Base-by-base conservation (phyloP, 2,888 invertebrate species). In the Mystacides longicornis region DNA sequence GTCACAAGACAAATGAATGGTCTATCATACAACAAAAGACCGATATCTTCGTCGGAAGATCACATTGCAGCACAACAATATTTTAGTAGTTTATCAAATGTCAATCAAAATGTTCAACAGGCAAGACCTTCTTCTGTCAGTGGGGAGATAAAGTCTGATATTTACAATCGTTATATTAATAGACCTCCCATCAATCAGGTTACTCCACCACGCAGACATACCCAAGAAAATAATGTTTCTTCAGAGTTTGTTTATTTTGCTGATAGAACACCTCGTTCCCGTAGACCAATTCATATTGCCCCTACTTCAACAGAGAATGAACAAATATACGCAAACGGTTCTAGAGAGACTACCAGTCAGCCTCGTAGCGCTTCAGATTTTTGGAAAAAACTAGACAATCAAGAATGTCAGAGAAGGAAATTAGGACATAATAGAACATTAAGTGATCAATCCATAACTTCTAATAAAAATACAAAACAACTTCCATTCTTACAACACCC, bases 211-310 rank as follows among this genome's bases (percentile, higher is more conserved):
- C 49, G 54, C 60, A 63, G 72, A 65, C 70, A 77, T 51, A 74
- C 75, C 62, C 70, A 74, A 58, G 70, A 71, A 43, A 73, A 72
- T 63, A 61, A 67, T 58, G 14, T 37, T 3, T 70, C 68, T 64
- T 68, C 78, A 51, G 81, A 81, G 60, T 83, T 79, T 64, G 77
- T 84, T 59, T 87, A 87, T 65, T 79, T 84, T 55, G 82, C 86
- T 2, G 87, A 87, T 69, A 82, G 84, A 62, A 82, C 81, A 58
- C 87, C 87, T 0, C 75, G 87, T 64, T 87, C 87, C 57, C 72
- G 87, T 45, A 81, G 83, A 65, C 87, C 87, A 27, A 85, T 88
- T 63, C 82, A 85, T 64, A 80, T 87, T 58, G 75, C 83, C 67
- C 69, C 72, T 67, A 73, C 72, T 66, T 72, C 70, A 66, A 72